These are phyloP conservation scores for Ailurus styani DNA, from an alignment of 2,113 vertebrate genomes.

Conservation along the genomic window DNA sequence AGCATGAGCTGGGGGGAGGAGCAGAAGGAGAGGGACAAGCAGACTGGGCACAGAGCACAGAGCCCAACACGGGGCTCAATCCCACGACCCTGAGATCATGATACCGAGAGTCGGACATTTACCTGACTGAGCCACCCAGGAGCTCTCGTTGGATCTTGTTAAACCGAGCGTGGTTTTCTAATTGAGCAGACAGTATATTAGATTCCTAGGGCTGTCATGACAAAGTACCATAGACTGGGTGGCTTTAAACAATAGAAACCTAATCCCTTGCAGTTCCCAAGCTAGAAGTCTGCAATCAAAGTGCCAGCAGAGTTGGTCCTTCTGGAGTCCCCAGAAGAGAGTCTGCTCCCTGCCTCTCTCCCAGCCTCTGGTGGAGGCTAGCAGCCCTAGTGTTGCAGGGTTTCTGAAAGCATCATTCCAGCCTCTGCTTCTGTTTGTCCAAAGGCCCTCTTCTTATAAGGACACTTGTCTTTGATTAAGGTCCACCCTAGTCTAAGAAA, in stretches of 20 bases:
- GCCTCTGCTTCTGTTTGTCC: neutral
- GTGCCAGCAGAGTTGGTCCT: neutral
- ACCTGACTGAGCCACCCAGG: neutral
- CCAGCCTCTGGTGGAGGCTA: accelerated
- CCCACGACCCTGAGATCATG: neutral
- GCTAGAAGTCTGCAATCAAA: neutral
- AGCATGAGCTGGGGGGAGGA: neutral
- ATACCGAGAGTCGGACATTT: neutral
- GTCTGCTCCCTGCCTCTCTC: too few species aligned
- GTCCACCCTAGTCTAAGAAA: neutral
- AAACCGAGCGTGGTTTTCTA: neutral
- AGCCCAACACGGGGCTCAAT: neutral
- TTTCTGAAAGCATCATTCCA: accelerated
- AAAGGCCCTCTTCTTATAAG: neutral
- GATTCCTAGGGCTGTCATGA: neutral
- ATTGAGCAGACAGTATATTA: neutral
- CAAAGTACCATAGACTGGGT: neutral
- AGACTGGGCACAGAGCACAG: neutral
- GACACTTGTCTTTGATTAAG: neutral
- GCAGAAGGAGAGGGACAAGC: neutral
- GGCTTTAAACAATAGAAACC: neutral
- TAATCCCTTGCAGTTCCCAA: neutral
- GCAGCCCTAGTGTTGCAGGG: accelerated
- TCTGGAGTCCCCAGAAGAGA: neutral
- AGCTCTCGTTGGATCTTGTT: neutral